These are phyloP conservation scores for Drosophila emarginata DNA, from an alignment of 2,888 invertebrate genomes.

Conservation along the genomic window DNA sequence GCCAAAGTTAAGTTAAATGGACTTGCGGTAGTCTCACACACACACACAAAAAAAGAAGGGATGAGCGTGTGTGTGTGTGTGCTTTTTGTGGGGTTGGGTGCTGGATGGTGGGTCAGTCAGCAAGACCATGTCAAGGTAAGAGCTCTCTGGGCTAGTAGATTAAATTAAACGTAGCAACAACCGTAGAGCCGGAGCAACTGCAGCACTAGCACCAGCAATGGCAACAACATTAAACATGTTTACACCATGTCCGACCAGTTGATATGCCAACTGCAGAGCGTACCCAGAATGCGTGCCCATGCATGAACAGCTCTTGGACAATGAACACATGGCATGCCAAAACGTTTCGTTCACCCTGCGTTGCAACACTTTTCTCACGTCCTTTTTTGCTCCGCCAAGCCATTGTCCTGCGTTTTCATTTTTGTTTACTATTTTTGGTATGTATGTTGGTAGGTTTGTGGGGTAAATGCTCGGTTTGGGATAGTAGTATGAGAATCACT, in stretches of 20 bases:
- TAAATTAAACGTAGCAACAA: slow-evolving; percentile 71
- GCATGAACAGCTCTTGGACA: slow-evolving; percentile 60
- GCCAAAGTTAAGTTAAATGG: slow-evolving; percentile 73
- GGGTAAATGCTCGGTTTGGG: neutral
- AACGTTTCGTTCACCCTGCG: slow-evolving; percentile 35
- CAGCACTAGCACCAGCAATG: slow-evolving; percentile 24
- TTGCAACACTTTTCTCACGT: slow-evolving; percentile 3
- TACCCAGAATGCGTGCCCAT: slow-evolving; percentile 39
- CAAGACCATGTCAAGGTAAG: slow-evolving; percentile 70
- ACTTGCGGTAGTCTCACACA: slow-evolving; percentile 72
- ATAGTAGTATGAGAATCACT: slow-evolving; percentile 42
- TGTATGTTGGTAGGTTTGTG: neutral
- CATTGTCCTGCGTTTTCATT: slow-evolving; percentile 52
- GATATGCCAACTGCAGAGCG: slow-evolving; percentile 66
- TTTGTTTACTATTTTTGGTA: slow-evolving; percentile 61
- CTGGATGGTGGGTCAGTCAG: neutral
- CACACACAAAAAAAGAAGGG: slow-evolving; percentile 1
- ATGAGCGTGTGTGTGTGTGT: neutral
- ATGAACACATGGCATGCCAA: slow-evolving; percentile 72
- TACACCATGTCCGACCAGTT: slow-evolving; percentile 76
- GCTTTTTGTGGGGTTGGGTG: slow-evolving; percentile 6
- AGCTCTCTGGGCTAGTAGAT: slow-evolving; percentile 69
- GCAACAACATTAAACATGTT: slow-evolving; percentile 75
- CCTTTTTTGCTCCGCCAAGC: slow-evolving; percentile 24
- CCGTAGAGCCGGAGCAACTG: slow-evolving; percentile 26